These are phyloP conservation scores for Leucoraja erinaceus DNA, from an alignment of 2,113 vertebrate genomes.

Conservation along the genomic window DNA sequence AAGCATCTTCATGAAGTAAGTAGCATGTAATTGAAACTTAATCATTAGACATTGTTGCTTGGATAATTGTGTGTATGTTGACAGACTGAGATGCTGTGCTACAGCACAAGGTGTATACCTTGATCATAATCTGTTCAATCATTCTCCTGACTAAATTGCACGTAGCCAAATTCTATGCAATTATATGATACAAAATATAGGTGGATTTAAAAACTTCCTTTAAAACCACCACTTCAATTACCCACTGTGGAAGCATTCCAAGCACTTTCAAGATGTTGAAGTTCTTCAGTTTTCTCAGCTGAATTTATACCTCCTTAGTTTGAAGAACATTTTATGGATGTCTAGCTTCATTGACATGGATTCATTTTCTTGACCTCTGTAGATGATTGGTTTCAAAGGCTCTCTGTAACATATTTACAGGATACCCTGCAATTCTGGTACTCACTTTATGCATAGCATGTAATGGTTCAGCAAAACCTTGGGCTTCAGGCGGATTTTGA, in stretches of 20 bases:
- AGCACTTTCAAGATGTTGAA: not conserved
- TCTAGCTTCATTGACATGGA: not conserved
- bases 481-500: conserved; percentile 95
- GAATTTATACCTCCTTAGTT: not conserved
- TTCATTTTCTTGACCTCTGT: not conserved
- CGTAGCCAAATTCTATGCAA: not conserved
- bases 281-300: too few species aligned
- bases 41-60: not conserved
- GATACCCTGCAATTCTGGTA: not conserved
- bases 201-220: not conserved
- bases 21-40: not conserved
- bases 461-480: conserved; percentile 95
- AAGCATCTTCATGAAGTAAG: not conserved
- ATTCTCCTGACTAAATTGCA: not conserved
- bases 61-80: not conserved
- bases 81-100: not conserved
- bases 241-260: not conserved
- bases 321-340: not conserved
- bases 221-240: not conserved
- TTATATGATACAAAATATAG: not conserved
- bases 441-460: conserved; percentile 86
- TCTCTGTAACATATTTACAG: not conserved
- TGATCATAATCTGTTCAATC: not conserved
- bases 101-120: too few species aligned
- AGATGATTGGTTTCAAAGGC: not conserved